Evolutionary conservation across 2,888 invertebrate genomes (phyloP).

Genomic region (Clitarchus hookeri): DNA sequence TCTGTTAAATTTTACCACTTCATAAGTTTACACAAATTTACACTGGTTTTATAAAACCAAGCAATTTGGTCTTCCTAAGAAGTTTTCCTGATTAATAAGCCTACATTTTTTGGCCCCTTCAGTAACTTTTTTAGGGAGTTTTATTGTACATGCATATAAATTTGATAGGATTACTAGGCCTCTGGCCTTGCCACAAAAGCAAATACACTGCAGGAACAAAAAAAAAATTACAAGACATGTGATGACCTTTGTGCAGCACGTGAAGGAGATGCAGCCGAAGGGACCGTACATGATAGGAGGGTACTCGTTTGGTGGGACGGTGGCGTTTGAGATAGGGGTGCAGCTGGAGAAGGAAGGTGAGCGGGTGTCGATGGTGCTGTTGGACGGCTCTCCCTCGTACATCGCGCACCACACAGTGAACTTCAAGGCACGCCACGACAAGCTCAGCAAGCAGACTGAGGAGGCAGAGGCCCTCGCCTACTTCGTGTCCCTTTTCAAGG

Average conservation of each 20-base stretch:
- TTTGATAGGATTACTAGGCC: neutral
- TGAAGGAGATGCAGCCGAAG: constrained; percentile 73
- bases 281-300: constrained; percentile 91
- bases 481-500: constrained; percentile 79
- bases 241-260: constrained; percentile 56
- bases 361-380: constrained; percentile 68
- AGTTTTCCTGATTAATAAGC: too few relatives aligned
- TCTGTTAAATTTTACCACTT: too few relatives aligned
- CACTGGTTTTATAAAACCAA: too few relatives aligned
- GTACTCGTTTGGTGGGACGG: constrained; percentile 94
- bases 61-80: too few relatives aligned
- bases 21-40: too few relatives aligned
- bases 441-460: constrained; percentile 62
- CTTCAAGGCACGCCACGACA: constrained; percentile 62
- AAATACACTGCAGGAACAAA: too few relatives aligned
- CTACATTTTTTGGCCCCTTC: too few relatives aligned
- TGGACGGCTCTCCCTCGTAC: constrained; percentile 90
- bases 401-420: constrained; percentile 76
- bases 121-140: too few relatives aligned
- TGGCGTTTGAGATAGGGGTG: constrained; percentile 93
- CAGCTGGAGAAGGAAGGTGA: constrained; percentile 71
- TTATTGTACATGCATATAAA: neutral
- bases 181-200: too few relatives aligned
- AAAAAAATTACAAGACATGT: neutral
- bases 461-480: constrained; percentile 70